Base-by-base conservation (phyloP, 2,888 invertebrate genomes). In the Alentia gelatinosa region DNA sequence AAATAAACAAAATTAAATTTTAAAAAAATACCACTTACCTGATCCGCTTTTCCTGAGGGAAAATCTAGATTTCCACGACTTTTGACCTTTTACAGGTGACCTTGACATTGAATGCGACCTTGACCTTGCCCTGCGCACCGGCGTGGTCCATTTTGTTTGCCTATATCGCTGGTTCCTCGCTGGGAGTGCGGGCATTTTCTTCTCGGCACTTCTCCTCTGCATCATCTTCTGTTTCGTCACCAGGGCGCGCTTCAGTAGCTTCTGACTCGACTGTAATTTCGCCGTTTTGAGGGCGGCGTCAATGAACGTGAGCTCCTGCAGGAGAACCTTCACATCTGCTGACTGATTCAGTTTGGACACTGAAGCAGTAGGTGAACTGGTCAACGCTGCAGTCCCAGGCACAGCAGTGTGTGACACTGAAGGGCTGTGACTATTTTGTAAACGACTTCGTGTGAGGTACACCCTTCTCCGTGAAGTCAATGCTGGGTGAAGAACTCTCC, bases 271-370 rank as follows among this genome's bases (percentile, higher is more conserved):
- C 40, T 83, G 83, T n/a, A 83, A n/a, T 39, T 83, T 83, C 3
- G 83, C 83, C 26, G 83, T 35, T 83, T 39, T 83, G 39, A 83
- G 39, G 39, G 83, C 83, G 83, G 40, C 39, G 83, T 83, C 83
- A 3, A 83, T 83, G 40, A 83, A n/a, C 35, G 83, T 9, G n/a
- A 83, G 40, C 7, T 83, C 83, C 5, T 15, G 19, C 37, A 83
- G 40, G 9, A 83, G 33, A 1, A 12, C 12, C 30, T 68, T 68
- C 68, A 68, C 33, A 9, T 68, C 68, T n/a, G 12, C 68, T 3
- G 68, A 68, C 26, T 68, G 68, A 30, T 68, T 68, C 30, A 68
- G 26, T 30, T 12, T 30, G 26, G 68, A 30, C 5, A 30, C 12
- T 68, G 68, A 56, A 12, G 3, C n/a, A 4, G 30, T 30, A 1